These are phyloP conservation scores for Hippocampus mohnikei DNA, from an alignment of 2,113 vertebrate genomes.

Conservation along the genomic window DNA sequence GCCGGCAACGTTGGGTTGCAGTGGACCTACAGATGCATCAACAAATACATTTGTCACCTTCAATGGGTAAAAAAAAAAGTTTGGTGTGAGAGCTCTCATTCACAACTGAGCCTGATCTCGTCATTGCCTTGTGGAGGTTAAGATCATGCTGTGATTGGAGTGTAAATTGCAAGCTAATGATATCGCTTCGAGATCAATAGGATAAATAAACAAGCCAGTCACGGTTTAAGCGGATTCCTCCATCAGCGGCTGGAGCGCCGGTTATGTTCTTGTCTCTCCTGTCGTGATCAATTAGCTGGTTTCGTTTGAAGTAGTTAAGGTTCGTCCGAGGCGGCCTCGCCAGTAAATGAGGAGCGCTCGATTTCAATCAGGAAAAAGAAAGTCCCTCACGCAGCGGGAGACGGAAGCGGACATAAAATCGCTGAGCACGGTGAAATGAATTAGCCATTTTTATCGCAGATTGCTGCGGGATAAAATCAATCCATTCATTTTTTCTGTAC, in stretches of 20 bases:
- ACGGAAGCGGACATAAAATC: not conserved
- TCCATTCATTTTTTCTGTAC: conserved; percentile 13
- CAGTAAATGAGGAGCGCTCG: conserved; percentile 37
- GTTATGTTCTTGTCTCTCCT: conserved; percentile 17
- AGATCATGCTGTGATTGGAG: not conserved
- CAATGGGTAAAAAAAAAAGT: too few relatives aligned
- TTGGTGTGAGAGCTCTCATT: not conserved
- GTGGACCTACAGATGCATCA: not conserved
- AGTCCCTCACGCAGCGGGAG: conserved; percentile 21
- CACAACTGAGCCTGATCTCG: not conserved
- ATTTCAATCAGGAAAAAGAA: conserved; percentile 35
- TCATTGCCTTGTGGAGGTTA: not conserved
- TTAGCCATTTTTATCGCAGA: not conserved
- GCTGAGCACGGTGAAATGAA: conserved; percentile 15
- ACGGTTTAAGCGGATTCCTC: conserved; percentile 38
- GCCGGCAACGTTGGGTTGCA: not conserved
- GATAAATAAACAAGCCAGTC: conserved; percentile 16
- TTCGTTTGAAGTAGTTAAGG: conserved; percentile 33
- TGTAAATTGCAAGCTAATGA: not conserved
- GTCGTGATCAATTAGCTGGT: conserved; percentile 45
- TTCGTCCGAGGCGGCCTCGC: conserved; percentile 17
- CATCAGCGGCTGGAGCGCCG: conserved; percentile 11
- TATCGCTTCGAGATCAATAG: not conserved
- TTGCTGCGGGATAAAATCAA: conserved; percentile 6
- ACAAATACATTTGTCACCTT: too few relatives aligned